A percentile compares a stretch with the other conserved stretches of the same genome.
These are phyloP conservation scores for Laupala kohalensis DNA, from an alignment of 1,140 invertebrate species.

Conservation along the genomic window DNA sequence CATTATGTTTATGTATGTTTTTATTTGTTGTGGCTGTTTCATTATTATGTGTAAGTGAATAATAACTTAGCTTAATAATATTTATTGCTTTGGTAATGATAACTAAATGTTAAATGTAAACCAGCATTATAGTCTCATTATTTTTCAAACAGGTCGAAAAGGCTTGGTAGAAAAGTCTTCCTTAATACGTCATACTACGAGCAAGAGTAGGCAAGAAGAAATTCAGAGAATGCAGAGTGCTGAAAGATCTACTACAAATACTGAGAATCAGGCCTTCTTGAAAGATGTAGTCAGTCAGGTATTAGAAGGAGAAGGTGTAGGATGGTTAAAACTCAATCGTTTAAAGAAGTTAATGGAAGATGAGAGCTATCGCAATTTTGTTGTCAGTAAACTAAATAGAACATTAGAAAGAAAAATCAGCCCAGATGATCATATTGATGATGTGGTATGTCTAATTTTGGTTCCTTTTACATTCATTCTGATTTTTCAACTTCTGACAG, in stretches of 20 bases:
- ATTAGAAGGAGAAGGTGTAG: conserved; percentile 88
- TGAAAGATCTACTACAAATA: conserved; percentile 57
- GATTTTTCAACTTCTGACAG: background rate
- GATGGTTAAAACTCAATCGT: conserved; percentile 89
- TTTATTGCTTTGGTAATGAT: too few relatives aligned
- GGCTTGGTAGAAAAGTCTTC: conserved; percentile 80
- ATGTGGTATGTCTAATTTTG: conserved; percentile 63
- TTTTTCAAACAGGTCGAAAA: conserved; percentile 42
- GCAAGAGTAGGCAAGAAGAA: conserved; percentile 41
- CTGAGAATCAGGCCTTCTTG: conserved; percentile 76
- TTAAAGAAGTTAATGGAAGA: conserved; percentile 97
- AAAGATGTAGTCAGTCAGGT: conserved; percentile 82
- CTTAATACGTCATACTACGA: conserved; percentile 65
- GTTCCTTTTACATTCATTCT: background rate
- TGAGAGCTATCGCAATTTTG: conserved; percentile 93
- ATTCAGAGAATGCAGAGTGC: conserved; percentile 46
- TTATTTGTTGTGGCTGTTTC: too few relatives aligned
- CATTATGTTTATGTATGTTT: too few relatives aligned
- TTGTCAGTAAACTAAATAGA: conserved; percentile 88
- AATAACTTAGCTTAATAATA: too few relatives aligned
- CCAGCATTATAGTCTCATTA: background rate
- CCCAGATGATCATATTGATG: conserved; percentile 92
- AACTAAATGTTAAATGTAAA: too few relatives aligned
- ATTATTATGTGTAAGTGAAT: too few relatives aligned
- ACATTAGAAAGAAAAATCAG: conserved; percentile 86